Percentiles rank a stretch among this genome's conserved stretches.
These are phyloP conservation scores for Leptarthrus brevirostris DNA, from an alignment of 2,888 invertebrate genomes.

Conservation along the genomic window DNA sequence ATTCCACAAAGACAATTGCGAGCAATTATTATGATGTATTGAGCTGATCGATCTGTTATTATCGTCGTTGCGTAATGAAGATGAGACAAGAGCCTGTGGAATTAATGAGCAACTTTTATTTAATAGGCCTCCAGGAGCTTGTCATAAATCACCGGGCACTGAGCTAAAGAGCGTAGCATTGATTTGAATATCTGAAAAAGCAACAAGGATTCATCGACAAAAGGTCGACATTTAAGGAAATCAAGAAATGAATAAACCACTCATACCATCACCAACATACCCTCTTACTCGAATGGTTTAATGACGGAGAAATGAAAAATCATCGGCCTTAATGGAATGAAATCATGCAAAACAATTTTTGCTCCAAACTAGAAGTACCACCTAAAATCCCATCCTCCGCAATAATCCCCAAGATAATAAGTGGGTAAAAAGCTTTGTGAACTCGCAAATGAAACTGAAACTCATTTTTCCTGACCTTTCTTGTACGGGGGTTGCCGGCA, in stretches of 20 bases:
- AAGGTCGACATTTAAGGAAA: background rate
- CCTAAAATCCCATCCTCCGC: too few species aligned
- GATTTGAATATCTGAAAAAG: too few species aligned
- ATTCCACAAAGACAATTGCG: background rate
- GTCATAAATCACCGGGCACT: too few species aligned
- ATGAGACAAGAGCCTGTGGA: background rate
- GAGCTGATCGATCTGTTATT: background rate
- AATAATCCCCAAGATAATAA: too few species aligned
- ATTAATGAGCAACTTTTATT: background rate
- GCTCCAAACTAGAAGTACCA: background rate
- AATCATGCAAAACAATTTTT: slow-evolving; percentile 3
- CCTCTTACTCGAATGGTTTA: background rate
- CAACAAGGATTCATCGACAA: background rate
- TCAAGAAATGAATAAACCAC: background rate
- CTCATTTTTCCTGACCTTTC: background rate
- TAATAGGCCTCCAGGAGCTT: too few species aligned
- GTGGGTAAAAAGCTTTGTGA: too few species aligned
- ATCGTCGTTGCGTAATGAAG: background rate
- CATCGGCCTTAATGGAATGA: slow-evolving; percentile 2
- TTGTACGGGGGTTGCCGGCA: background rate
- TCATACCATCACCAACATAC: too few species aligned
- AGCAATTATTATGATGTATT: slow-evolving; percentile 1
- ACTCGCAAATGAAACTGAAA: background rate
- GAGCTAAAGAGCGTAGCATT: too few species aligned
- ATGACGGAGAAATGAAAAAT: slow-evolving; percentile 9